These are phyloP conservation scores for Poecilia velifera DNA, from an alignment of 2,797 vertebrate species.

Conservation along the genomic window DNA sequence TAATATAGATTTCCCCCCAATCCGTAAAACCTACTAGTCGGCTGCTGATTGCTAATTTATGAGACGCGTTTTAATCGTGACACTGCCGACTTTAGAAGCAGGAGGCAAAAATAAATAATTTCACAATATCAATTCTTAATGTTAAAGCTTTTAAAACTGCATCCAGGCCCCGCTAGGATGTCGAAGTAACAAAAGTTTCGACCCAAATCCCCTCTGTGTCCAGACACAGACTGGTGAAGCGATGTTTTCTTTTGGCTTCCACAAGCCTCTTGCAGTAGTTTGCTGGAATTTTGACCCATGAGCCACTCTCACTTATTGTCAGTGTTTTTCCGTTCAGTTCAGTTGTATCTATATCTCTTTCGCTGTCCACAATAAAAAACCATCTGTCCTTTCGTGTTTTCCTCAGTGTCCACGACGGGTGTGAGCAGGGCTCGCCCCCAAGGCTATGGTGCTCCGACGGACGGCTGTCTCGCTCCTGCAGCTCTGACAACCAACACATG, in stretches of 20 bases:
- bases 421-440: conserved; percentile 87
- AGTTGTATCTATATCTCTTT: not conserved
- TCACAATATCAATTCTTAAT: not conserved
- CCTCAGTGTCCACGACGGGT: conserved; percentile 77
- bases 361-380: not conserved
- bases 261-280: not conserved
- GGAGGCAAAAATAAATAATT: conserved; percentile 8
- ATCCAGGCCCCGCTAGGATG: not conserved
- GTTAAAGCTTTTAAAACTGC: not conserved
- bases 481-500: conserved; percentile 78
- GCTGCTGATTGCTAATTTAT: conserved; percentile 1
- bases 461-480: conserved; percentile 80
- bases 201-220: not conserved
- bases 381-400: not conserved
- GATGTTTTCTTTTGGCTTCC: not conserved
- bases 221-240: not conserved
- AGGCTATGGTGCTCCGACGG: conserved; percentile 85
- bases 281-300: not conserved
- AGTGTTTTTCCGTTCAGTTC: not conserved
- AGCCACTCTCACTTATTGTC: not conserved
- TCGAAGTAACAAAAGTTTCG: not conserved
- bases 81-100: conserved; percentile 4
- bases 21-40: not conserved
- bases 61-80: not conserved
- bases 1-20: not conserved